Percentiles rank a stretch among this genome's conserved stretches.
These are phyloP conservation scores for Yponomeuta cagnagella DNA, from an alignment of 2,888 invertebrate genomes.

Conservation along the genomic window DNA sequence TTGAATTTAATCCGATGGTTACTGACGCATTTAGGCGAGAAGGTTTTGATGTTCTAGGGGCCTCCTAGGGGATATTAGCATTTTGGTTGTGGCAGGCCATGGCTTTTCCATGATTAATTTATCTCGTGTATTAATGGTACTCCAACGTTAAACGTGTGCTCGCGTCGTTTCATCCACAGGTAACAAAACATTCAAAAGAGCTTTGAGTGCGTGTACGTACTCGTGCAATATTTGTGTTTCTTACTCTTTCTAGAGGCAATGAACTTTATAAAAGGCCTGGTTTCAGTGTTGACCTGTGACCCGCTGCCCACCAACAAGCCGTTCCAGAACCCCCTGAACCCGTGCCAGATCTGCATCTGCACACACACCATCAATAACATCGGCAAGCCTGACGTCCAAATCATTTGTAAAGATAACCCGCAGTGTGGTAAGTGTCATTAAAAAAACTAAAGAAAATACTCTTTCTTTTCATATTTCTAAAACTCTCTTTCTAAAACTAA, in stretches of 20 bases:
- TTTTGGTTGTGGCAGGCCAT: no score
- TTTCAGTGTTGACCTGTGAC: constrained; percentile 36
- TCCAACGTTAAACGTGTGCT: no score
- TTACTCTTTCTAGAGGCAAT: neutral
- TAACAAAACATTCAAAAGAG: constrained; percentile 3
- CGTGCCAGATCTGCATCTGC: constrained; percentile 57
- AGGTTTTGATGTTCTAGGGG: no score
- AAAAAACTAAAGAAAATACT: no score
- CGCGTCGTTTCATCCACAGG: neutral
- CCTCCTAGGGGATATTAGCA: no score
- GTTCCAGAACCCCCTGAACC: constrained; percentile 54
- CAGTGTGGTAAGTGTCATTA: constrained; percentile 41
- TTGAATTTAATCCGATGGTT: no score
- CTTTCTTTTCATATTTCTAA: no score
- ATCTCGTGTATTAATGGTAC: no score
- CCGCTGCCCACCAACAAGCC: constrained; percentile 45
- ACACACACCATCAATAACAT: constrained; percentile 25
- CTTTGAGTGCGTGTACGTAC: neutral
- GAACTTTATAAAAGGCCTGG: neutral
- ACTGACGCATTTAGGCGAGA: no score
- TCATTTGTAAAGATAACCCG: constrained; percentile 45
- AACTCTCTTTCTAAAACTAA: no score
- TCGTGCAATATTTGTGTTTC: neutral
- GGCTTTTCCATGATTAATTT: no score
- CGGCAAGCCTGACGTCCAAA: constrained; percentile 37